These are phyloP conservation scores for Archips xylosteana DNA, from an alignment of 2,888 invertebrate species.

Conservation along the genomic window DNA sequence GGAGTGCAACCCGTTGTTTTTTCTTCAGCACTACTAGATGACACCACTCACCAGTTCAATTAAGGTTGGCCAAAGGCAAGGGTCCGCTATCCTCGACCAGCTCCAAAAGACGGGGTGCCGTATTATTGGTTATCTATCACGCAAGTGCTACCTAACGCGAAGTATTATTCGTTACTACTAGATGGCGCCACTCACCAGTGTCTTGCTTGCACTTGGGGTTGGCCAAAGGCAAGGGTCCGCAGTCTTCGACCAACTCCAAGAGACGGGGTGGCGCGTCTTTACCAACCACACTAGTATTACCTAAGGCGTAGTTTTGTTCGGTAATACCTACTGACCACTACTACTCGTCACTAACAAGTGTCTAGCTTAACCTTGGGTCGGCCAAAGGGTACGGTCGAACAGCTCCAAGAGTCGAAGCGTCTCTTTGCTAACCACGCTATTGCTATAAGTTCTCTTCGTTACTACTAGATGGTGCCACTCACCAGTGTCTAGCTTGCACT, in stretches of 20 bases:
- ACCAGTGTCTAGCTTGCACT: slow-evolving; percentile 92
- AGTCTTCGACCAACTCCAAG: not conserved
- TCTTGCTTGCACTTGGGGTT: not conserved
- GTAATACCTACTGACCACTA: too few species aligned
- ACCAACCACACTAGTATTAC: too few species aligned
- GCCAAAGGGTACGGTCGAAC: not conserved
- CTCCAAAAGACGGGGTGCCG: not conserved
- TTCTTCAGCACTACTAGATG: not conserved
- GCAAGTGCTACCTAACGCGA: not conserved
- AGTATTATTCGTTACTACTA: not conserved
- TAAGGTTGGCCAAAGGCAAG: not conserved
- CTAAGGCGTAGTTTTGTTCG: not conserved
- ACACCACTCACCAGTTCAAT: slow-evolving; percentile 59
- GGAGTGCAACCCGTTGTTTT: too few species aligned
- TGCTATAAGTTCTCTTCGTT: not conserved
- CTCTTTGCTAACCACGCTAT: too few species aligned
- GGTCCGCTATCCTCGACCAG: not conserved
- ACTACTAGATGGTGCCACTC: slow-evolving; percentile 30
- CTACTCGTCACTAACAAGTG: slow-evolving; percentile 58
- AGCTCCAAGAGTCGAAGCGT: not conserved
- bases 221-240: not conserved
- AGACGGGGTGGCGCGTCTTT: slow-evolving; percentile 25
- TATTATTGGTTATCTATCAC: too few species aligned
- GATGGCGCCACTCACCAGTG: slow-evolving; percentile 58
- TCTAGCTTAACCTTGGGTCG: too few species aligned